Evolutionary conservation across 2,888 invertebrate species (phyloP).

Genomic region (Ligdia adustata): DNA sequence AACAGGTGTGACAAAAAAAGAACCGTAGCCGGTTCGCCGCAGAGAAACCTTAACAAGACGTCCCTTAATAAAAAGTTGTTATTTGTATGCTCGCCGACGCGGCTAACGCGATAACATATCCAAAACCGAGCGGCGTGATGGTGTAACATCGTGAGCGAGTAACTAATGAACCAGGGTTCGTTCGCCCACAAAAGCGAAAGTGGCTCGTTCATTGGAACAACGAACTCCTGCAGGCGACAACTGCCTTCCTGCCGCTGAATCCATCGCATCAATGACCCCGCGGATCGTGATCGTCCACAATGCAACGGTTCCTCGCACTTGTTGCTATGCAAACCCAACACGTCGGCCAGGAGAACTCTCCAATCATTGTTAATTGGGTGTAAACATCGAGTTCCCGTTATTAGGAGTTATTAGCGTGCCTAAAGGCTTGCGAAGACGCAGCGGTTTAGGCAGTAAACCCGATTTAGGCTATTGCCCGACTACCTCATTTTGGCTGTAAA

Average conservation of each 20-base stretch:
- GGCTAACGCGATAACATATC: slow-evolving; percentile 69
- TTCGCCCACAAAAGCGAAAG: slow-evolving; percentile 83
- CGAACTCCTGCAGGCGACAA: slow-evolving; percentile 71
- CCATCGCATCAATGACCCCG: slow-evolving; percentile 30
- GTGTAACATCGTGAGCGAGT: slow-evolving; percentile 77
- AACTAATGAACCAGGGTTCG: slow-evolving; percentile 81
- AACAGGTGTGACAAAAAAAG: slow-evolving; percentile 43
- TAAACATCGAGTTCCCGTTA: slow-evolving; percentile 24
- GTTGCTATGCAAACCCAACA: slow-evolving; percentile 17
- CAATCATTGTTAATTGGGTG: slow-evolving; percentile 24
- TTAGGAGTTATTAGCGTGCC: slow-evolving; percentile 20
- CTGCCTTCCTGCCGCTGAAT: slow-evolving; percentile 56
- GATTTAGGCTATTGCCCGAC: slow-evolving; percentile 10
- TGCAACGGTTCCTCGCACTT: slow-evolving; percentile 23
- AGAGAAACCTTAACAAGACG: slow-evolving; percentile 76
- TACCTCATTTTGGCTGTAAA: slow-evolving; percentile 13
- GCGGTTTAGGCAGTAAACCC: slow-evolving; percentile 17
- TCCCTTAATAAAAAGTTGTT: slow-evolving; percentile 59
- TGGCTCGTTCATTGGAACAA: slow-evolving; percentile 81
- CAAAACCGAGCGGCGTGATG: slow-evolving; percentile 70
- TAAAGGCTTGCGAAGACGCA: slow-evolving; percentile 18
- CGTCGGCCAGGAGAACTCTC: slow-evolving; percentile 19
- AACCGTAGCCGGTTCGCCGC: slow-evolving; percentile 40
- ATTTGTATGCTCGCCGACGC: slow-evolving; percentile 73
- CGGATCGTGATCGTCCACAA: slow-evolving; percentile 19